These are phyloP conservation scores for Acridotheres tristis DNA, from an alignment of 2,797 vertebrate genomes.

Conservation along the genomic window DNA sequence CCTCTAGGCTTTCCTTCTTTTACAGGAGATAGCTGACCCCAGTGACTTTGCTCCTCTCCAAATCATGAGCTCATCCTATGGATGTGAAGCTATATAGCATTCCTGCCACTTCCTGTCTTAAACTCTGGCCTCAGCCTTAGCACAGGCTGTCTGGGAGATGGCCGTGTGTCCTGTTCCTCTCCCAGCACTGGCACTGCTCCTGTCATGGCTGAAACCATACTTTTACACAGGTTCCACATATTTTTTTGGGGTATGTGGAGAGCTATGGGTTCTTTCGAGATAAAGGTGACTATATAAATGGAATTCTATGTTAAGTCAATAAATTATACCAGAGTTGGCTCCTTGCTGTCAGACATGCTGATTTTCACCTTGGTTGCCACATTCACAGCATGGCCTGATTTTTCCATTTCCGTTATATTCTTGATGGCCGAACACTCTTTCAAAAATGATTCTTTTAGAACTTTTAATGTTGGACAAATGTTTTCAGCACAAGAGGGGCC, in stretches of 20 bases:
- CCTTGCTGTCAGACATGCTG: not conserved
- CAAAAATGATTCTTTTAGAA: not conserved
- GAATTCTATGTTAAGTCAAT: not conserved
- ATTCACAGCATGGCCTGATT: not conserved
- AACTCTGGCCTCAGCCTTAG: not conserved
- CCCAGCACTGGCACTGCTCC: not conserved
- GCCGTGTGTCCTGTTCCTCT: not conserved
- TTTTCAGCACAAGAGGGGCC: not conserved
- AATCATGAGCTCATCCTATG: not conserved
- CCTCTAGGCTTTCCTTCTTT: slow-evolving; percentile 3
- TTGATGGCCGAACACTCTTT: not conserved
- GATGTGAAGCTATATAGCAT: not conserved
- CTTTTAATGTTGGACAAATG: not conserved
- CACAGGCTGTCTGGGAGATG: not conserved
- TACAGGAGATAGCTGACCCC: not conserved
- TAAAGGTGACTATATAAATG: not conserved
- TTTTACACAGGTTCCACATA: not conserved
- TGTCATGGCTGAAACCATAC: rapidly evolving
- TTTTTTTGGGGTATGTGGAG: not conserved
- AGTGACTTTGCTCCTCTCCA: not conserved
- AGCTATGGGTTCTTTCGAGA: not conserved
- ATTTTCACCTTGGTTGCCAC: not conserved
- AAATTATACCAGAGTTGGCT: not conserved
- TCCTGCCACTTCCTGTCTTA: slow-evolving; percentile 2
- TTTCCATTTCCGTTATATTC: not conserved